Conservation (phyloP, 37 sponge, comb jelly and placozoan species). For the Agelas oroides region DNA sequence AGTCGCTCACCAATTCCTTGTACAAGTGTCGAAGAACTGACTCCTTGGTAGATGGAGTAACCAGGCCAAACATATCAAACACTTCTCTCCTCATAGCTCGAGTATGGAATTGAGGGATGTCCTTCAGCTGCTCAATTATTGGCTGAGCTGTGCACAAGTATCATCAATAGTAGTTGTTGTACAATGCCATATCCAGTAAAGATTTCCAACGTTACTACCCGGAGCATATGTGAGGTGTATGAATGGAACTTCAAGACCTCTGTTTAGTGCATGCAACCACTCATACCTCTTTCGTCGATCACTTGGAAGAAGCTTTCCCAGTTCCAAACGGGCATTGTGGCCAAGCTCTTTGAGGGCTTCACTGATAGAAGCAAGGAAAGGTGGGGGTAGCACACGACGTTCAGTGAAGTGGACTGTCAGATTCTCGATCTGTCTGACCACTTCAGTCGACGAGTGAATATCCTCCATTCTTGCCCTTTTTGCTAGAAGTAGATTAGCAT, state of each 20-base stretch:
- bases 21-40: slow-evolving; percentile 32
- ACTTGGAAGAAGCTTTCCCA: neutral
- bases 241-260: neutral
- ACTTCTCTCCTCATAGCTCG: slow-evolving; percentile 23
- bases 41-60: slow-evolving; percentile 29
- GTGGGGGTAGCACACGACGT: too few species aligned
- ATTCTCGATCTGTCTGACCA: neutral
- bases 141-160: neutral
- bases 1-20: slow-evolving; percentile 38
- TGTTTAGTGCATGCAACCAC: neutral
- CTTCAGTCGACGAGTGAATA: slow-evolving; percentile 25
- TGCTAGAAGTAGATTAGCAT: slow-evolving; percentile 41
- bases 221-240: slow-evolving; percentile 36
- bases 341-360: too few species aligned
- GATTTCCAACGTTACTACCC: slow-evolving; percentile 58
- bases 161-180: slow-evolving; percentile 11
- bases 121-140: slow-evolving; percentile 28
- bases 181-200: slow-evolving; percentile 42
- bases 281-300: slow-evolving; percentile 8
- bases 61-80: slow-evolving; percentile 47
- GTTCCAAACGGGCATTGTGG: too few species aligned
- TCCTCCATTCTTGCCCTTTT: slow-evolving; percentile 30
- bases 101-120: slow-evolving; percentile 40
- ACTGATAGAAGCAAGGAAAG: too few species aligned
- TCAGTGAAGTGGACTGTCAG: too few species aligned